Conservation (phyloP, 2,113 vertebrate species). For the Silurus meridionalis region DNA sequence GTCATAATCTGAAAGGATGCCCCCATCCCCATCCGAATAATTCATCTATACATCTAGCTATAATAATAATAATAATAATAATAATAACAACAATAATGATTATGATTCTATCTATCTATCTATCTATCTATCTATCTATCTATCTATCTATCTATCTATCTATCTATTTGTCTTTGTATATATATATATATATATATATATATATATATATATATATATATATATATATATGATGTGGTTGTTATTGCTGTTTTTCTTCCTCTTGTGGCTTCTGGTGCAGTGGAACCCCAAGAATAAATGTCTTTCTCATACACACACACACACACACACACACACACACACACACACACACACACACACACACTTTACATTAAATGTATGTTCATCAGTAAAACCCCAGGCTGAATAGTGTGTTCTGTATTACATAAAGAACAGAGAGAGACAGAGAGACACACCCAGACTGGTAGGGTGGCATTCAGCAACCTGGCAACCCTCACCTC, state of each 20-base stretch:
- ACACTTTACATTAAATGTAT: not conserved
- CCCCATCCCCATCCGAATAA: not conserved
- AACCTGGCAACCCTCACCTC: constrained; percentile 60
- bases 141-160: too few relatives aligned
- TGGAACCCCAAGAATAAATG: constrained; percentile 17
- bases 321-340: not conserved
- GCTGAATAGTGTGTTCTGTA: not conserved
- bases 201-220: too few relatives aligned
- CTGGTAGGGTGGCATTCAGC: constrained; percentile 68
- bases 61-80: not conserved
- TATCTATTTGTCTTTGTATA: not conserved
- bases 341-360: constrained; percentile 5
- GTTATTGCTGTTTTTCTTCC: not conserved
- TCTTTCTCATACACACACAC: not conserved
- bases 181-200: too few relatives aligned
- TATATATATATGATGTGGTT: too few relatives aligned
- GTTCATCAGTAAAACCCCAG: not conserved
- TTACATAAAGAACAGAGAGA: not conserved
- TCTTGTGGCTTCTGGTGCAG: constrained; percentile 13
- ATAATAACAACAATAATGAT: not conserved
- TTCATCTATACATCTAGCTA: too few relatives aligned
- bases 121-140: too few relatives aligned
- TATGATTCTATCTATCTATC: not conserved
- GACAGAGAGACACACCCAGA: constrained; percentile 75
- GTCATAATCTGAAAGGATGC: not conserved